phyloP scores from a whole-genome alignment of 2,797 vertebrate genomes.

The Buceros bicornis region DNA sequence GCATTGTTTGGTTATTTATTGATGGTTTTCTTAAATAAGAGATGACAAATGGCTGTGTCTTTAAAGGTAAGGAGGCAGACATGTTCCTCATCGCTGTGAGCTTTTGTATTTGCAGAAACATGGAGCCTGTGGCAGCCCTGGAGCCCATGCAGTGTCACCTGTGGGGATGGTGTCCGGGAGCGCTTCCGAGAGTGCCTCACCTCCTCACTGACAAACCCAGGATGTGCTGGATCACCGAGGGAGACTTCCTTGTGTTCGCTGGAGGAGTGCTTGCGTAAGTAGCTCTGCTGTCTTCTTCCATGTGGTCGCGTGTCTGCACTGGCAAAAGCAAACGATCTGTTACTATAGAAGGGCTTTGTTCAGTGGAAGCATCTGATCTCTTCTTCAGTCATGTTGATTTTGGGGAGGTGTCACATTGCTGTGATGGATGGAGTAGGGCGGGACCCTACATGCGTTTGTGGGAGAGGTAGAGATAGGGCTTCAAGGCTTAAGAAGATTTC shows the following conservation, averaged over 20 bases:
- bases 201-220: slow-evolving; percentile 79
- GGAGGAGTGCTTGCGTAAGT: slow-evolving; percentile 90
- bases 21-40: not conserved
- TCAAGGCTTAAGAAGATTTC: not conserved
- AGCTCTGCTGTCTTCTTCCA: not conserved
- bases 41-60: not conserved
- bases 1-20: not conserved
- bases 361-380: not conserved
- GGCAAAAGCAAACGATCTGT: not conserved
- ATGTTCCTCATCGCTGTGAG: not conserved
- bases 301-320: accelerated
- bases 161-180: slow-evolving; percentile 92
- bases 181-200: slow-evolving; percentile 88
- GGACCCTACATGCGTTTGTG: not conserved
- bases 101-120: slow-evolving; percentile 82
- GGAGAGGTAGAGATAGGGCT: not conserved
- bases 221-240: slow-evolving; percentile 85
- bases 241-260: slow-evolving; percentile 92
- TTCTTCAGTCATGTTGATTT: not conserved
- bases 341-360: not conserved
- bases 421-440: not conserved
- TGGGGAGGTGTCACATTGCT: not conserved
- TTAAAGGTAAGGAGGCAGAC: not conserved
- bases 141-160: slow-evolving; percentile 92
- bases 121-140: slow-evolving; percentile 95